Evolutionary conservation across 2,888 invertebrate species (phyloP).

Genomic region (Agriopis aurantiaria): DNA sequence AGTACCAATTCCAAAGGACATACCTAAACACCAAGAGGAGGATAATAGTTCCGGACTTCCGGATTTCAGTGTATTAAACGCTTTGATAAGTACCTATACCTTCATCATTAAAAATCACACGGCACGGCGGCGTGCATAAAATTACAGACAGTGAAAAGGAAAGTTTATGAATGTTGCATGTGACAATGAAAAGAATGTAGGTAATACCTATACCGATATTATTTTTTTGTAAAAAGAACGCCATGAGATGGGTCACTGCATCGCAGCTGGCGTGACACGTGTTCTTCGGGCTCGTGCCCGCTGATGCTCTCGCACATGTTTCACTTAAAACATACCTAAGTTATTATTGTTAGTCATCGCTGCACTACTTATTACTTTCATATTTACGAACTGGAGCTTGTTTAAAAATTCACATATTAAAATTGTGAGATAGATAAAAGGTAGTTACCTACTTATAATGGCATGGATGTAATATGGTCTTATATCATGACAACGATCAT

Average conservation of each 20-base stretch:
- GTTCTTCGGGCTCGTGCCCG: conserved; percentile 34
- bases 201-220: neutral
- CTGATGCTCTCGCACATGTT: conserved; percentile 35
- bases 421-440: neutral
- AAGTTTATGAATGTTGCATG: neutral
- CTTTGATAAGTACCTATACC: too few relatives aligned
- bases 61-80: too few relatives aligned
- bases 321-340: conserved; percentile 15
- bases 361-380: neutral
- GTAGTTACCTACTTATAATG: neutral
- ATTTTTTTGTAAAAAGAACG: conserved; percentile 18
- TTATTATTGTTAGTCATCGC: conserved; percentile 6
- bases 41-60: too few relatives aligned
- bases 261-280: conserved; percentile 47
- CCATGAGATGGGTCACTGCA: conserved; percentile 26
- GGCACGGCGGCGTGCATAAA: neutral
- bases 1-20: too few relatives aligned
- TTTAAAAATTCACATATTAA: neutral
- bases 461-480: too few relatives aligned
- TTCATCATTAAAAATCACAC: neutral
- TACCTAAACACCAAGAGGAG: too few relatives aligned
- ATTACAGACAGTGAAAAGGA: neutral
- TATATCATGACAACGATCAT: too few relatives aligned
- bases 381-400: neutral
- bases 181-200: neutral